Percentiles rank a stretch among this genome's conserved stretches.
These are phyloP conservation scores for Polia nebulosa DNA, from an alignment of 2,888 invertebrate genomes.

Conservation along the genomic window DNA sequence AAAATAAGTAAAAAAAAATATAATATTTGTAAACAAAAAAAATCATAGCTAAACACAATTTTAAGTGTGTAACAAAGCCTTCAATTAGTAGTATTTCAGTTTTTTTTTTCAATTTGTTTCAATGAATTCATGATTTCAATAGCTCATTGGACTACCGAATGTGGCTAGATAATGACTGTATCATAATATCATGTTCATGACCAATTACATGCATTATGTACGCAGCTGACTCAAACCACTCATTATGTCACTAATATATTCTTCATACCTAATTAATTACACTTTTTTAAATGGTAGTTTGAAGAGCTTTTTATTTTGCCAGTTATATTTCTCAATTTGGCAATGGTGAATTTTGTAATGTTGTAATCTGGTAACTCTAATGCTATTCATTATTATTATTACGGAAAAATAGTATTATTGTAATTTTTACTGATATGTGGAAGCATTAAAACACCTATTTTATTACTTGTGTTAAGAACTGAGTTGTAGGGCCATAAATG, in stretches of 20 bases:
- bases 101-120: constrained; percentile 2
- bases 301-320: constrained; percentile 35
- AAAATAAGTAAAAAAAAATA: constrained; percentile 36
- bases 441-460: constrained; percentile 19
- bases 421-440: constrained; percentile 10
- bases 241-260: constrained; percentile 39
- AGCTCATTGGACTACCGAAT: constrained; percentile 15
- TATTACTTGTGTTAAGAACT: too few relatives aligned
- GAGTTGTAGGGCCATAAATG: too few relatives aligned
- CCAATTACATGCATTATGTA: constrained; percentile 39
- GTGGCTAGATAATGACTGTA: constrained; percentile 18
- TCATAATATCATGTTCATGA: constrained; percentile 39
- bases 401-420: constrained; percentile 28
- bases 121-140: constrained; percentile 3
- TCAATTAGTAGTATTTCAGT: constrained; percentile 8
- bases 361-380: constrained; percentile 50
- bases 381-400: neutral
- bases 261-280: constrained; percentile 15
- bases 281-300: constrained; percentile 17
- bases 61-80: constrained; percentile 24
- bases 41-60: constrained; percentile 18
- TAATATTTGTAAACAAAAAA: constrained; percentile 42
- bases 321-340: constrained; percentile 36
- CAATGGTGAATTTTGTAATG: constrained; percentile 26
- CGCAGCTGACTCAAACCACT: constrained; percentile 29